Percentiles rank a stretch among this genome's conserved stretches.
Evolutionary conservation across 2,113 vertebrate genomes (phyloP).

Genomic region (Chloebia gouldiae): DNA sequence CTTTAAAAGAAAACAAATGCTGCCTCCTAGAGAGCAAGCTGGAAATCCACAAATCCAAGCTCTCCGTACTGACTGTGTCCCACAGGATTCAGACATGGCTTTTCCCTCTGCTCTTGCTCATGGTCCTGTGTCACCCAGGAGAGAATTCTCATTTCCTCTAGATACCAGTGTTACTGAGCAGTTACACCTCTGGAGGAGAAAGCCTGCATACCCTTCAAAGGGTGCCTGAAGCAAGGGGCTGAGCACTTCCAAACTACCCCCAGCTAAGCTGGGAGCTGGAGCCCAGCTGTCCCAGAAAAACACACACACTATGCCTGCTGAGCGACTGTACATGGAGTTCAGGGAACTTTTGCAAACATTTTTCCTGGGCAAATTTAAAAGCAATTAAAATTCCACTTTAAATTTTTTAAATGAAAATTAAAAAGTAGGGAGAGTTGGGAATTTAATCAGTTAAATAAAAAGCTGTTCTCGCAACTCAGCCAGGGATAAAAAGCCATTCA

Average conservation of each 20-base stretch:
- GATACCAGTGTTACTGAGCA: not conserved
- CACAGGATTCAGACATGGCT: fast-evolving
- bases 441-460: not conserved
- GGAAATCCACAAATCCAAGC: not conserved
- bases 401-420: too few species aligned
- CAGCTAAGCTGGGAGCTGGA: not conserved
- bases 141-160: not conserved
- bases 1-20: constrained; percentile 1
- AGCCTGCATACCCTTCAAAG: not conserved
- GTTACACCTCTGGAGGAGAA: not conserved
- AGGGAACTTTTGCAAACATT: not conserved
- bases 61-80: not conserved
- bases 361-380: not conserved
- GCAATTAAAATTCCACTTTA: not conserved
- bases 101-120: not conserved
- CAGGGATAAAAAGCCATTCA: not conserved
- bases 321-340: fast-evolving
- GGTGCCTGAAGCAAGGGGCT: not conserved
- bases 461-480: not conserved
- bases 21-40: constrained; percentile 26
- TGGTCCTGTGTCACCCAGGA: not conserved
- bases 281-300: not conserved
- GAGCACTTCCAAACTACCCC: not conserved
- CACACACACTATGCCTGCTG: not conserved
- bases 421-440: not conserved